A percentile compares a stretch with the other conserved stretches of the same genome.
Conservation (phyloP, 2,113 vertebrate genomes). For the Callithrix jacchus region DNA sequence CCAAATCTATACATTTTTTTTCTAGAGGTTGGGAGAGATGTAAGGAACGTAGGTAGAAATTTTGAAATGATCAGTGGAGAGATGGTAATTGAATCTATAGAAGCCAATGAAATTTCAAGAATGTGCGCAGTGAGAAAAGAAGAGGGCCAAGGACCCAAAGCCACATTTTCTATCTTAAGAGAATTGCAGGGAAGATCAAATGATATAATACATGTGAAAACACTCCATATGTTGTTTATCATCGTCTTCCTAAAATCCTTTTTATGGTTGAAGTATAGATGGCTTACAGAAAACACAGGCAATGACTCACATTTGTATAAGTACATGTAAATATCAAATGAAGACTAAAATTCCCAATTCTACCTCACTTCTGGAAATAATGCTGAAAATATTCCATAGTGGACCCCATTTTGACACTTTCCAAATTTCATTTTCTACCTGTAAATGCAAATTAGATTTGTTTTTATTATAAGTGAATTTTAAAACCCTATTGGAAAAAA, state of each 20-base stretch:
- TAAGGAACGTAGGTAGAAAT: not conserved
- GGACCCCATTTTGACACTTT: not conserved
- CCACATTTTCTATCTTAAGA: not conserved
- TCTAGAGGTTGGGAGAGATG: not conserved
- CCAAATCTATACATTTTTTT: not conserved
- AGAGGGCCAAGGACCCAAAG: not conserved
- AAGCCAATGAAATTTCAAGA: not conserved
- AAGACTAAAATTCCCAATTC: not conserved
- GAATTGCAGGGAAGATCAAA: not conserved
- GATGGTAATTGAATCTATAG: not conserved
- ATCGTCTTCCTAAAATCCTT: constrained; percentile 1
- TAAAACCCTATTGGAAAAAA: not conserved
- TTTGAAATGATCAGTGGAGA: not conserved
- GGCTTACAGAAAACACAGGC: not conserved
- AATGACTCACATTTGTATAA: not conserved
- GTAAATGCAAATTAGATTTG: not conserved
- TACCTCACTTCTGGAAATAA: constrained; percentile 9
- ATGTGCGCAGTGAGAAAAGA: not conserved
- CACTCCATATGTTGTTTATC: not conserved
- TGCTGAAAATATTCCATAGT: not conserved
- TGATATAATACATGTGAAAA: not conserved
- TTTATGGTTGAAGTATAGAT: not conserved
- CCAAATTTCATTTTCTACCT: constrained; percentile 18
- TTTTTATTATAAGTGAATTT: not conserved
- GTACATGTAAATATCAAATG: not conserved